These are phyloP conservation scores for Coleophora deauratella DNA, from an alignment of 2,888 invertebrate species.

Conservation along the genomic window DNA sequence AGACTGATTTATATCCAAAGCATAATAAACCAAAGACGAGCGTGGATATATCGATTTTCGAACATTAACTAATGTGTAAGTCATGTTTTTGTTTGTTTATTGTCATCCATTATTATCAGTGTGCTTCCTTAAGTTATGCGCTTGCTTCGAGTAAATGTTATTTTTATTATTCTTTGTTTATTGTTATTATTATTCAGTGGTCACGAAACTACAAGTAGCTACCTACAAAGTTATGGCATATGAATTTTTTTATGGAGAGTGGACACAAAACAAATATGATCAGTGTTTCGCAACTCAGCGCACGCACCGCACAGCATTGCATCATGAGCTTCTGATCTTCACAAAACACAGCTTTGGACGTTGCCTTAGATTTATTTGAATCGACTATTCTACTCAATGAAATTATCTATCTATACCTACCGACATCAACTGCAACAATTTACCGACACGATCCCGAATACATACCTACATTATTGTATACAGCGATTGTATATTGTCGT, in stretches of 20 bases:
- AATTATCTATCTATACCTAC: no score
- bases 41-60: constrained; percentile 64
- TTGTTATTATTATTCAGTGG: no score
- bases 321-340: constrained; percentile 36
- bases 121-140: constrained; percentile 62
- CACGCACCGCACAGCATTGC: constrained; percentile 33
- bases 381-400: no score
- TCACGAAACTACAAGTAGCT: no score
- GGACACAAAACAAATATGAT: no score
- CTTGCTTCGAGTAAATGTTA: constrained; percentile 59
- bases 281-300: neutral
- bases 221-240: no score
- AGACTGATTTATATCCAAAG: constrained; percentile 70
- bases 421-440: constrained; percentile 11
- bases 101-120: constrained; percentile 71
- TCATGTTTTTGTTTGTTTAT: constrained; percentile 69
- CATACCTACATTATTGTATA: constrained; percentile 3
- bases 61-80: constrained; percentile 69
- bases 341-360: constrained; percentile 42
- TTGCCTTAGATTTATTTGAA: constrained; percentile 3
- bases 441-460: neutral
- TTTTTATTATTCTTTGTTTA: constrained; percentile 7
- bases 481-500: no score
- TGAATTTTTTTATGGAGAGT: no score
- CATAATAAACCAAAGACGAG: constrained; percentile 58